These are phyloP conservation scores for Autographa gamma DNA, from an alignment of 2,888 invertebrate genomes.

Conservation along the genomic window DNA sequence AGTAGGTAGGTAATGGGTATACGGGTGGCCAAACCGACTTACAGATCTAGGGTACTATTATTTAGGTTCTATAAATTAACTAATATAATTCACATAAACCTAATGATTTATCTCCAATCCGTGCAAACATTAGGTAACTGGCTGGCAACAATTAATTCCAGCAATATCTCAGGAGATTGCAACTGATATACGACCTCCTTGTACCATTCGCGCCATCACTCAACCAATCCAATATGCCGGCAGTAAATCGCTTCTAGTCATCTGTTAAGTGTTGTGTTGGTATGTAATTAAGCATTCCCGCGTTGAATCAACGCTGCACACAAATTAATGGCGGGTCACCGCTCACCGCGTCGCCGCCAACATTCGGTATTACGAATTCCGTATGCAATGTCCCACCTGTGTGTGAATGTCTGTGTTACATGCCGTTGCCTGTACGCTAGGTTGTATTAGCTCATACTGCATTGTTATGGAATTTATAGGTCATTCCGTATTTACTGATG, in stretches of 20 bases:
- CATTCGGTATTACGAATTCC: slow-evolving; percentile 61
- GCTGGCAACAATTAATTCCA: slow-evolving; percentile 50
- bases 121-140: slow-evolving; percentile 31
- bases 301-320: slow-evolving; percentile 64
- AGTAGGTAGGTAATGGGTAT: neutral
- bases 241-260: slow-evolving; percentile 64
- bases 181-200: slow-evolving; percentile 50
- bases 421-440: slow-evolving; percentile 16
- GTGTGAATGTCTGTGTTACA: slow-evolving; percentile 51
- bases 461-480: slow-evolving; percentile 36
- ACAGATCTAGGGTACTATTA: neutral
- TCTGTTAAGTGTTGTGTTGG: slow-evolving; percentile 59
- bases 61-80: neutral
- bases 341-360: slow-evolving; percentile 53
- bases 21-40: neutral
- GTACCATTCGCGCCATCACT: slow-evolving; percentile 54
- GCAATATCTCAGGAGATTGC: slow-evolving; percentile 49
- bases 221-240: slow-evolving; percentile 58
- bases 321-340: slow-evolving; percentile 64
- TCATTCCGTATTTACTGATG: neutral
- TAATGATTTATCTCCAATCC: slow-evolving; percentile 32
- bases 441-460: slow-evolving; percentile 24
- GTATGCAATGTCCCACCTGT: slow-evolving; percentile 43
- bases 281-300: slow-evolving; percentile 66
- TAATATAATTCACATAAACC: slow-evolving; percentile 16